A percentile compares a stretch with the other conserved stretches of the same genome.
Conservation (phyloP, 2,797 vertebrate genomes). For the Sebastes alutus region DNA sequence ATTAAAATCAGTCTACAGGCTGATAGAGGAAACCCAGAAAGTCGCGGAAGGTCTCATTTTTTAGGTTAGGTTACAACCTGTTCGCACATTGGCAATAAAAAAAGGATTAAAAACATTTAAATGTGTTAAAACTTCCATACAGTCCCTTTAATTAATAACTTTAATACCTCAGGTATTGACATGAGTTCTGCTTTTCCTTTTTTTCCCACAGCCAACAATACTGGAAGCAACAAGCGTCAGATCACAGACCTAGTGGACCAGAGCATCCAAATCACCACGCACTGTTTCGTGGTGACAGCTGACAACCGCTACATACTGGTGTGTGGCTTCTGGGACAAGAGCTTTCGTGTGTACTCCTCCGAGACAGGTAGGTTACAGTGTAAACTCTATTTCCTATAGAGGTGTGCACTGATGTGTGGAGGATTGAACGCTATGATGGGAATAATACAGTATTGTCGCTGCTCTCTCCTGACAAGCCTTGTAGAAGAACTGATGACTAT, state of each 20-base stretch:
- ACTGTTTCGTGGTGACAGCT: constrained; percentile 98
- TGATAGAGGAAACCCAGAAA: too few species aligned
- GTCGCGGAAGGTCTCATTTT: too few species aligned
- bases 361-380: constrained; percentile 91
- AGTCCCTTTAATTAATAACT: background rate
- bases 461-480: constrained; percentile 45
- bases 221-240: constrained; percentile 95
- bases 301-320: constrained; percentile 99
- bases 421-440: constrained; percentile 57
- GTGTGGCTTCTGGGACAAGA: constrained; percentile 99
- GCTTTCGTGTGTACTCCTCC: constrained; percentile 97
- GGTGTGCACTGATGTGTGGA: constrained; percentile 69
- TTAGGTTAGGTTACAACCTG: too few species aligned
- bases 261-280: constrained; percentile 98
- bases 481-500: constrained; percentile 42
- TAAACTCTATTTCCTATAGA: constrained; percentile 72
- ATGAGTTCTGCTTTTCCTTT: background rate
- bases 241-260: constrained; percentile 99
- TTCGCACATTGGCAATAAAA: too few species aligned
- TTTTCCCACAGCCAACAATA: constrained; percentile 88
- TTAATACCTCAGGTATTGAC: constrained; percentile 23
- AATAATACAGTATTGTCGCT: constrained; percentile 56
- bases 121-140: too few species aligned
- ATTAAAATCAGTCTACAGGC: too few species aligned
- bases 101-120: too few species aligned